A percentile compares a stretch with the other conserved stretches of the same genome.
phyloP scores from a whole-genome alignment of 2,888 invertebrate species.

The Cyaniris semiargus region DNA sequence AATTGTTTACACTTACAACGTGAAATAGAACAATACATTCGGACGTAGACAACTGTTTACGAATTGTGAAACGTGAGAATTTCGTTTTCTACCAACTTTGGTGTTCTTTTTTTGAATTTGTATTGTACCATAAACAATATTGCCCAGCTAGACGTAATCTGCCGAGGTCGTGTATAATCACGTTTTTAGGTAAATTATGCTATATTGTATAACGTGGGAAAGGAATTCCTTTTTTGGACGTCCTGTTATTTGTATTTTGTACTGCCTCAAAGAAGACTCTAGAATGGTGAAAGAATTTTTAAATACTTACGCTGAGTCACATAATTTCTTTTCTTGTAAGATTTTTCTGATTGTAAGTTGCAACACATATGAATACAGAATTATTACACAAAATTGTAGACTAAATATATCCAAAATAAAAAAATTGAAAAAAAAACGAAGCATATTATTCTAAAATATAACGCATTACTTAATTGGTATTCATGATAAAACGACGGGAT shows the following conservation, averaged over 20 bases:
- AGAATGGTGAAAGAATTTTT: not conserved
- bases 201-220: conserved; percentile 66
- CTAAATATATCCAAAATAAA: not conserved
- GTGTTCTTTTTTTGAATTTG: not conserved
- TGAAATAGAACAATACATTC: conserved; percentile 68
- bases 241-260: conserved; percentile 50
- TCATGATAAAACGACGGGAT: not conserved
- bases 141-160: conserved; percentile 61
- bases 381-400: not conserved
- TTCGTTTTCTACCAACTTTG: conserved; percentile 63
- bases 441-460: no score
- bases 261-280: conserved; percentile 43
- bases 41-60: conserved; percentile 67
- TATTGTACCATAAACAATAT: conserved; percentile 67
- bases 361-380: not conserved
- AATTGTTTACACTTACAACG: conserved; percentile 71
- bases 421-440: no score
- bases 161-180: conserved; percentile 69
- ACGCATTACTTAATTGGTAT: not conserved
- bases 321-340: not conserved
- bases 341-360: not conserved
- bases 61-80: conserved; percentile 75
- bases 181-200: conserved; percentile 74
- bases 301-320: not conserved
- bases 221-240: conserved; percentile 48